Evolutionary conservation across 2,113 vertebrate genomes (phyloP).

Genomic region (Cranoglanis bouderius): DNA sequence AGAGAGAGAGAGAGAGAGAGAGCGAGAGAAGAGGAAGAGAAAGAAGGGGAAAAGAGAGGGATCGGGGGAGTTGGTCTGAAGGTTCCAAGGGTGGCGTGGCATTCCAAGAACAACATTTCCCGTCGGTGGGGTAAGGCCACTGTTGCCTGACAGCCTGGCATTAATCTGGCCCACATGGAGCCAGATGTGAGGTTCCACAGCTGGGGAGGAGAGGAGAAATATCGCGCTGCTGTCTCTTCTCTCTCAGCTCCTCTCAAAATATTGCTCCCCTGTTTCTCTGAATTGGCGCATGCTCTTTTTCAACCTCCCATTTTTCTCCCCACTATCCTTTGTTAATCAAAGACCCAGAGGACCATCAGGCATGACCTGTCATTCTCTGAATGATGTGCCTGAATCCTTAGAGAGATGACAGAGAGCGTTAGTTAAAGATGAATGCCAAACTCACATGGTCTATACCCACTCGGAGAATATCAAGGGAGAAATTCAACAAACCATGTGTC

Average conservation of each 20-base stretch:
- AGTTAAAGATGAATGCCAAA: slow-evolving; percentile 36
- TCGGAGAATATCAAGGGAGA: slow-evolving; percentile 41
- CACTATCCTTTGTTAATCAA: slow-evolving; percentile 31
- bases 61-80: slow-evolving; percentile 19
- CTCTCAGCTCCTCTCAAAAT: slow-evolving; percentile 33
- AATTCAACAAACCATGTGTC: slow-evolving; percentile 42
- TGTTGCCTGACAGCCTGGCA: slow-evolving; percentile 54
- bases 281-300: slow-evolving; percentile 23
- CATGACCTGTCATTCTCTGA: slow-evolving; percentile 21
- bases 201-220: slow-evolving; percentile 47
- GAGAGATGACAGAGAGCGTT: slow-evolving; percentile 29
- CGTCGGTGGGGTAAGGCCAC: slow-evolving; percentile 47
- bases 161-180: slow-evolving; percentile 35
- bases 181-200: slow-evolving; percentile 51
- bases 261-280: slow-evolving; percentile 36
- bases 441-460: slow-evolving; percentile 23
- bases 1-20: slow-evolving; percentile 7
- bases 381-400: slow-evolving; percentile 32
- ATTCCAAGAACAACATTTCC: slow-evolving; percentile 60
- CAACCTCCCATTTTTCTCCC: slow-evolving; percentile 9
- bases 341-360: slow-evolving; percentile 39
- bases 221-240: slow-evolving; percentile 35
- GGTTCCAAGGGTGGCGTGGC: slow-evolving; percentile 19
- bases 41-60: slow-evolving; percentile 14
- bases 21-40: slow-evolving; percentile 11